Conservation (phyloP, 2,888 invertebrate species). For the Pseudococcus jackbeardsleyi region DNA sequence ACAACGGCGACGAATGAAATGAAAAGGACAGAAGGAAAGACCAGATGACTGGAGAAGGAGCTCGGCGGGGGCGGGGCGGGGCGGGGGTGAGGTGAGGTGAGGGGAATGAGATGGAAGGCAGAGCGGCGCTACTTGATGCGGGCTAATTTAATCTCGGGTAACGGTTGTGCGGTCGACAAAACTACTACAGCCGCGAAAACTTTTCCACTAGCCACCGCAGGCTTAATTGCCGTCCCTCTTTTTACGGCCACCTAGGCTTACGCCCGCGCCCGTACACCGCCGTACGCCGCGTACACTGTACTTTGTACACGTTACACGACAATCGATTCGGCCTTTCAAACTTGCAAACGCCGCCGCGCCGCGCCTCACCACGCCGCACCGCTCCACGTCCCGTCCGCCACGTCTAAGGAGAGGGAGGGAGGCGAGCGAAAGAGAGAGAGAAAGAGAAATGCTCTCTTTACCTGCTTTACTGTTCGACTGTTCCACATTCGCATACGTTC, state of each 20-base stretch:
- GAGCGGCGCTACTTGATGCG: not conserved
- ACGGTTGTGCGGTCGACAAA: slow-evolving; percentile 5
- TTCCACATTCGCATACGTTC: not conserved
- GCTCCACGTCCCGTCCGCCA: too few relatives aligned
- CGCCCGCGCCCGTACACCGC: not conserved
- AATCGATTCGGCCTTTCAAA: slow-evolving; percentile 40
- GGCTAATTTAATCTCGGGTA: slow-evolving; percentile 36
- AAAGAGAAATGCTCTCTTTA: slow-evolving; percentile 1
- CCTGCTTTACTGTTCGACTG: not conserved
- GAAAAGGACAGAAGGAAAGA: not conserved
- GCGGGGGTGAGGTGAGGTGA: not conserved
- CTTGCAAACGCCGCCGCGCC: not conserved
- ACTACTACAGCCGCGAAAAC: slow-evolving; percentile 8
- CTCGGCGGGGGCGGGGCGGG: not conserved
- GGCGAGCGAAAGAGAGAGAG: not conserved
- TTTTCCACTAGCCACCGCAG: slow-evolving; percentile 24
- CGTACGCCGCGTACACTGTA: not conserved
- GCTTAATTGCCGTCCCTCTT: slow-evolving; percentile 16
- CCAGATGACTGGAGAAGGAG: not conserved
- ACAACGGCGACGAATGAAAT: not conserved
- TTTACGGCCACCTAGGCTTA: slow-evolving; percentile 8
- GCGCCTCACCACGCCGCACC: too few relatives aligned
- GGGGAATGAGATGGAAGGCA: not conserved
- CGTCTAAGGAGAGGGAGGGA: too few relatives aligned
- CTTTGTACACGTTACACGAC: not conserved